Base-by-base conservation (phyloP, 2,888 invertebrate genomes). In the Nemotelus pantherinus region DNA sequence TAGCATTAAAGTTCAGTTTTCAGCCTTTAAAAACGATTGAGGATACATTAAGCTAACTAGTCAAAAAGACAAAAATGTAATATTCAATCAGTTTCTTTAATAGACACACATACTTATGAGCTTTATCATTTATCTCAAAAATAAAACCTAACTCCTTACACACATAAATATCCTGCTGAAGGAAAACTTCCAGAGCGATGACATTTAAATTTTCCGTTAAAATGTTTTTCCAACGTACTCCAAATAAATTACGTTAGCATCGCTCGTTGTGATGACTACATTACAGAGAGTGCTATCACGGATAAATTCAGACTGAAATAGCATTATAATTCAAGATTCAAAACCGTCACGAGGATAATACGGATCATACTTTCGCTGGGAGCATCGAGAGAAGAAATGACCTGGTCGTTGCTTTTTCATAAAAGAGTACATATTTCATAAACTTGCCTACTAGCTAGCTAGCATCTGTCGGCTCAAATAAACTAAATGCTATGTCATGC, bases 381-480 rank as follows among this genome's bases (percentile, higher is more conserved):
- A 39, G 57, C 43, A 57, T 45, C 25, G 58, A 57, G 39, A 9
- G 50, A 50, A 57, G 57, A 4, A 10, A 57, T 57, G 57, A 25
- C 10, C 57, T 9, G 57, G 7, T 10, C 25, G 10, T 57, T 25
- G 57, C 25, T 25, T 25, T 25, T 25, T 25, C 25, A 25, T 25
- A 25, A 25, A 25, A 25, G 25, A 25, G 25, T 25, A 25, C 25
- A 25, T 25, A 25, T 25, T 25, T 57, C 57, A 4, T 57, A 10
- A 2, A 5, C 10, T 10, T 25, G 10, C 57, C 10, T 25, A 9
- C 10, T 25, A 57, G 57, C n/a, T 57, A 57, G 57, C 25, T 10
- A 57, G 10, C 25, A 57, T 10, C 50, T 58, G 71, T 72, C 71
- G n/a, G 5, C 71, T 47, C 71, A 45, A 57, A 72, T 72, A 57